Evolutionary conservation across 2,797 vertebrate species (phyloP).

Genomic region (Margarornis squamiger): DNA sequence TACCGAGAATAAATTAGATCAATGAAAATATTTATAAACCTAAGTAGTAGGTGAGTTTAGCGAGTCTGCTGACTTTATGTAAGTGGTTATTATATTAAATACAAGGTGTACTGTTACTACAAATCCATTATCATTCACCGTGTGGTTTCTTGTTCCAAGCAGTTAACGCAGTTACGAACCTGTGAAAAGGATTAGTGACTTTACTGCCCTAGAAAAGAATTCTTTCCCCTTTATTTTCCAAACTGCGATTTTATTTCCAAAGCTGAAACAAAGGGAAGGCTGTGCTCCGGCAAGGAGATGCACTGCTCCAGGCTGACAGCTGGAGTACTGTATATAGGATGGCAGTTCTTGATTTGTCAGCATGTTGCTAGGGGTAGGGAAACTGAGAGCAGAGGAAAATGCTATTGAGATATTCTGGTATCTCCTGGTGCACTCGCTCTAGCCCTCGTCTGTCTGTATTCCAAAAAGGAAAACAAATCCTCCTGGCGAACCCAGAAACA

Average conservation of each 20-base stretch:
- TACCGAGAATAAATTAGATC: neutral
- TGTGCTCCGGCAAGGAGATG: constrained; percentile 27
- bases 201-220: neutral
- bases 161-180: neutral
- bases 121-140: neutral
- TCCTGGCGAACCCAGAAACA: neutral
- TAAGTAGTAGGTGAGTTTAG: neutral
- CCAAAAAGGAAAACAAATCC: neutral
- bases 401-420: constrained; percentile 39
- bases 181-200: constrained; percentile 25
- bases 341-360: constrained; percentile 64
- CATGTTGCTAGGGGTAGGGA: constrained; percentile 59
- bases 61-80: neutral
- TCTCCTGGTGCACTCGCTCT: neutral
- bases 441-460: neutral
- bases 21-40: constrained; percentile 9
- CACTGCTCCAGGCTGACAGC: constrained; percentile 56
- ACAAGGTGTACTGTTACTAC: neutral
- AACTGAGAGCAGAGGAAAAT: constrained; percentile 4
- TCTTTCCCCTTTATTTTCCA: neutral
- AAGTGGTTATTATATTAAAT: constrained; percentile 17
- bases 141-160: neutral
- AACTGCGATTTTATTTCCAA: constrained; percentile 23
- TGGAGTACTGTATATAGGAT: constrained; percentile 49
- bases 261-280: constrained; percentile 44